A percentile compares a stretch with the other conserved stretches of the same genome.
phyloP scores from a whole-genome alignment of 2,113 vertebrate genomes.

The Cyanocitta stelleri region DNA sequence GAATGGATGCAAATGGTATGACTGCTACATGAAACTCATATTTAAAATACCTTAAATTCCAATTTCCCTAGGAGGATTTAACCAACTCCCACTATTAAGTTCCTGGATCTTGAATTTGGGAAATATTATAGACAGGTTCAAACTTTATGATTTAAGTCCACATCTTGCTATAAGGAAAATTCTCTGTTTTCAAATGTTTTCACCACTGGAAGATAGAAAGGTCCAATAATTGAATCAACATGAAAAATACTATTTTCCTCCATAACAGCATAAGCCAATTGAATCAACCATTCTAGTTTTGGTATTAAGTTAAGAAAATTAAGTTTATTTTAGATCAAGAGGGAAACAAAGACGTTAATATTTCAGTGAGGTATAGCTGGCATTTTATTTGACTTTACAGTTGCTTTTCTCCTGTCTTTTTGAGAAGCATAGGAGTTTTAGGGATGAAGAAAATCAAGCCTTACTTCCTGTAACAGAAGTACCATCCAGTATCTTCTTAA shows the following conservation, averaged over 20 bases:
- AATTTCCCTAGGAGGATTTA: background rate
- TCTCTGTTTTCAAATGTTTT: background rate
- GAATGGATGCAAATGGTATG: background rate
- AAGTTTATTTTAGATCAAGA: background rate
- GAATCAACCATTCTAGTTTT: background rate
- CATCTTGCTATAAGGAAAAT: background rate
- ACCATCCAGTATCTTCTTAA: background rate
- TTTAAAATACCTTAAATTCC: background rate
- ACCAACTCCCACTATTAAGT: background rate
- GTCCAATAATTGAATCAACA: background rate
- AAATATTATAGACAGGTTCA: background rate
- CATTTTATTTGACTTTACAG: background rate
- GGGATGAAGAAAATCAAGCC: background rate
- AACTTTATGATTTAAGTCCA: background rate
- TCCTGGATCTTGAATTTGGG: background rate
- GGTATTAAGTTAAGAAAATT: background rate
- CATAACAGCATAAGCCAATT: background rate
- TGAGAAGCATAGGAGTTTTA: background rate
- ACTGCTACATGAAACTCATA: background rate
- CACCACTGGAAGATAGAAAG: background rate
- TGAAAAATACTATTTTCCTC: background rate
- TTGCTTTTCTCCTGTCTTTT: background rate
- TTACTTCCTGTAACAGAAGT: background rate
- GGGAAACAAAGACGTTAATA: background rate
- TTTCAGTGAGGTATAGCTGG: background rate